Conservation (phyloP, 2,888 invertebrate genomes). For the Esperia sulphurella region DNA sequence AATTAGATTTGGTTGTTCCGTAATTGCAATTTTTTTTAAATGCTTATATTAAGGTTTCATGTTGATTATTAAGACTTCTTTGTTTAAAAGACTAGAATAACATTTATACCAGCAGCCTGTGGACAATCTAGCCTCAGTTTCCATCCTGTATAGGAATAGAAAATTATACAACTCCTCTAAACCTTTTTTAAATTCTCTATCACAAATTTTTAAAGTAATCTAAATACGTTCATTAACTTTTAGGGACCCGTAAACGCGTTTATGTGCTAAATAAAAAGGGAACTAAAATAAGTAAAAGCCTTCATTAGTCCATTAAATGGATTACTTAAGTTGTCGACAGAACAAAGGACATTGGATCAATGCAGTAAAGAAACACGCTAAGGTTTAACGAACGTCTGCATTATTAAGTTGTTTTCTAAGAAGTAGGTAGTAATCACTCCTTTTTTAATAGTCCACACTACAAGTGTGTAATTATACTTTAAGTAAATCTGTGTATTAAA, state of each 20-base stretch:
- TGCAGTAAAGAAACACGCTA: constrained; percentile 9
- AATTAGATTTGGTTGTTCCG: neutral
- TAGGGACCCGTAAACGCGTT: too few species aligned
- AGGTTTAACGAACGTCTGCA: constrained; percentile 15
- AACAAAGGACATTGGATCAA: constrained; percentile 7
- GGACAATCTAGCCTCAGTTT: too few species aligned
- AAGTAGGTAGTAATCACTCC: neutral
- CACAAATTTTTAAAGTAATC: too few species aligned
- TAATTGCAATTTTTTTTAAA: neutral
- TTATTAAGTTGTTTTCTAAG: constrained; percentile 21
- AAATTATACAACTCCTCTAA: too few species aligned
- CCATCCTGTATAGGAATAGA: too few species aligned
- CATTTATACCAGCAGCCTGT: too few species aligned
- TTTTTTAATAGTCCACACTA: neutral
- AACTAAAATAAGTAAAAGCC: neutral
- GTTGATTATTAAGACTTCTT: too few species aligned
- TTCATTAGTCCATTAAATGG: constrained; percentile 2
- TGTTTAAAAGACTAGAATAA: too few species aligned
- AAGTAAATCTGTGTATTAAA: too few species aligned
- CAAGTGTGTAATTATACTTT: neutral
- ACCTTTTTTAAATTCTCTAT: too few species aligned
- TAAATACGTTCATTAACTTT: too few species aligned
- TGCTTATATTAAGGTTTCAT: too few species aligned
- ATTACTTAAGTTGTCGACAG: constrained; percentile 5
- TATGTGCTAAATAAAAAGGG: neutral